A percentile compares a stretch with the other conserved stretches of the same genome.
Evolutionary conservation across 2,797 vertebrate species (phyloP).

Genomic region (Leontopithecus rosalia): DNA sequence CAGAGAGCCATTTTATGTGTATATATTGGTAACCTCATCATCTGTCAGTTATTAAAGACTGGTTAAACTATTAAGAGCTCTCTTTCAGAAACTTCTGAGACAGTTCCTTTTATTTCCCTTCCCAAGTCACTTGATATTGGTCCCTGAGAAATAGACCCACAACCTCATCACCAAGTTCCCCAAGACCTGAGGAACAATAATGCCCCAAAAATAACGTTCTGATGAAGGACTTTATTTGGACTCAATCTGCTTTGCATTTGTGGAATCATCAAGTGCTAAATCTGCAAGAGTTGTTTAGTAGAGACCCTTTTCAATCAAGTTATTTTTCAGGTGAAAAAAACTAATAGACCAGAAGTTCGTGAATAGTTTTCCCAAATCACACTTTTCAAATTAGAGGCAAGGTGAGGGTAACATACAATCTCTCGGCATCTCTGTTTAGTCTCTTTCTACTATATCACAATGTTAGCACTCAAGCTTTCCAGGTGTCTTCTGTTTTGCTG

Average conservation of each 20-base stretch:
- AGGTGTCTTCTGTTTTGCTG: background rate
- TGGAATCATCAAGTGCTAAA: background rate
- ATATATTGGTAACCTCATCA: background rate
- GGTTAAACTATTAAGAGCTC: background rate
- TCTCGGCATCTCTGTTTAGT: background rate
- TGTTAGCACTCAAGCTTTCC: background rate
- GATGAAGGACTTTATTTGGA: background rate
- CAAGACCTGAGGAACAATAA: background rate
- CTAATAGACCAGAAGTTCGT: background rate
- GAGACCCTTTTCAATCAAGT: slow-evolving; percentile 23
- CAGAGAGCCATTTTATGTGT: background rate
- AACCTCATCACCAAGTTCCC: background rate
- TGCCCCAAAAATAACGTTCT: background rate
- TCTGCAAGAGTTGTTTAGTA: background rate
- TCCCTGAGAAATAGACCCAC: background rate
- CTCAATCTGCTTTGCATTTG: background rate
- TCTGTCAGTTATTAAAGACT: background rate
- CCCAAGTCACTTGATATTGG: background rate
- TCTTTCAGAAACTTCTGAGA: background rate
- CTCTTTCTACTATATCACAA: background rate
- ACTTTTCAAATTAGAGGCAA: background rate
- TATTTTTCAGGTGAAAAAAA: slow-evolving; percentile 30
- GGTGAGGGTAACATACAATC: background rate
- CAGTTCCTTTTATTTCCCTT: background rate
- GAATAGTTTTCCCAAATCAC: background rate